These are phyloP conservation scores for Yponomeuta cagnagella DNA, from an alignment of 2,888 invertebrate genomes.

Conservation along the genomic window DNA sequence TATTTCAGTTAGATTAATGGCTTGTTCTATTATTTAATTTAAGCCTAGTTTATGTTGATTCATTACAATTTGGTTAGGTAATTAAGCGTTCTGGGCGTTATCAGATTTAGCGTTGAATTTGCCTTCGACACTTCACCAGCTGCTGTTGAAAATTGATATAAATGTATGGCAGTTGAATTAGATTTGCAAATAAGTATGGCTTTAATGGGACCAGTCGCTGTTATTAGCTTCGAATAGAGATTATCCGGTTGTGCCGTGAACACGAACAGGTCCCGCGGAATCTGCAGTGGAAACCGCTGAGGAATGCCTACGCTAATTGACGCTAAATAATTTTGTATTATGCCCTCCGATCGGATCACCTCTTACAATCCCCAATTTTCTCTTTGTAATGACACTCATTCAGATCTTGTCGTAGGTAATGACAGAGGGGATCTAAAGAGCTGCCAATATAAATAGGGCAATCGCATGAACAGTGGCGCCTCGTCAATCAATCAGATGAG, in stretches of 20 bases:
- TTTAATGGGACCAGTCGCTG: conserved; percentile 9
- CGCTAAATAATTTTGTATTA: conserved; percentile 3
- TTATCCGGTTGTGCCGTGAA: conserved; percentile 25
- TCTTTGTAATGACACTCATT: not conserved
- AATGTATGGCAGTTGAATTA: conserved; percentile 44
- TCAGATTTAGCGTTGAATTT: conserved; percentile 24
- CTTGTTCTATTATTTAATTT: not conserved
- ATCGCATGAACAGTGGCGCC: no score
- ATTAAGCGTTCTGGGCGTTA: conserved; percentile 1
- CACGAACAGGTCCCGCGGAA: conserved; percentile 44
- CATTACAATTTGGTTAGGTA: not conserved
- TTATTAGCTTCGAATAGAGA: conserved; percentile 12
- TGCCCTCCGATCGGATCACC: not conserved
- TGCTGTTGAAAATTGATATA: conserved; percentile 50
- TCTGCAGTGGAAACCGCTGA: conserved; percentile 26
- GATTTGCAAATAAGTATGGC: conserved; percentile 51
- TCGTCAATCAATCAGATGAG: no score
- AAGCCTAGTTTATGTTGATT: not conserved
- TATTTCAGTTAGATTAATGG: conserved; percentile 1
- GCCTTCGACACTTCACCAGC: conserved; percentile 44
- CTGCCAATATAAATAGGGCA: no score
- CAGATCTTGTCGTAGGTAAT: not conserved
- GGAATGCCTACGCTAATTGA: conserved; percentile 13
- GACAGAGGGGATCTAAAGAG: no score
- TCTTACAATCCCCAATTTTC: not conserved